A percentile compares a stretch with the other conserved stretches of the same genome.
Conservation (phyloP, 1,140 invertebrate genomes). For the Bombus huntii region DNA sequence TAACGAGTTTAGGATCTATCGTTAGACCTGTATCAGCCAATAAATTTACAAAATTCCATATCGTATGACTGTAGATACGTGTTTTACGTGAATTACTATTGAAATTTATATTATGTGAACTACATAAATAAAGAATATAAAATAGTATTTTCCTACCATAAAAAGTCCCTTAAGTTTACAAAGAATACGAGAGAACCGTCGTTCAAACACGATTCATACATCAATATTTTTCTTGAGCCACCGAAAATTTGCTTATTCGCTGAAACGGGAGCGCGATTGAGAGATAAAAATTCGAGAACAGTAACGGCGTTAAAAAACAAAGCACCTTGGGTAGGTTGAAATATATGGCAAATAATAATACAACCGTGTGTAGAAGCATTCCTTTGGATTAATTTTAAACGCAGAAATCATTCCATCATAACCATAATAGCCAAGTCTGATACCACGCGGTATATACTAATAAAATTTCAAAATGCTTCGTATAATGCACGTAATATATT, state of each 20-base stretch:
- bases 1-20: background rate
- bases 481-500: background rate
- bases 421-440: background rate
- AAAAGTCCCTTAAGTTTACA: background rate
- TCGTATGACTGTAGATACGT: background rate
- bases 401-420: background rate
- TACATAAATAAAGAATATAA: background rate
- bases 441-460: too few relatives aligned
- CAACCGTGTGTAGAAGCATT: too few relatives aligned
- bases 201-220: background rate
- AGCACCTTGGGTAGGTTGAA: background rate
- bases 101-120: background rate
- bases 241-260: too few relatives aligned
- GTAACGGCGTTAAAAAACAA: background rate
- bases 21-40: too few relatives aligned
- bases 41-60: background rate
- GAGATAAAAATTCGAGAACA: background rate
- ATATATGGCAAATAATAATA: background rate
- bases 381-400: background rate
- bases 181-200: background rate
- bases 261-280: too few relatives aligned
- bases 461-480: background rate
- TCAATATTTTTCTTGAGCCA: background rate
- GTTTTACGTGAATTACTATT: background rate
- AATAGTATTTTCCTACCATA: background rate